Percentiles rank a stretch among this genome's conserved stretches.
Evolutionary conservation across 2,113 vertebrate genomes (phyloP).

Genomic region (Perccottus glenii): DNA sequence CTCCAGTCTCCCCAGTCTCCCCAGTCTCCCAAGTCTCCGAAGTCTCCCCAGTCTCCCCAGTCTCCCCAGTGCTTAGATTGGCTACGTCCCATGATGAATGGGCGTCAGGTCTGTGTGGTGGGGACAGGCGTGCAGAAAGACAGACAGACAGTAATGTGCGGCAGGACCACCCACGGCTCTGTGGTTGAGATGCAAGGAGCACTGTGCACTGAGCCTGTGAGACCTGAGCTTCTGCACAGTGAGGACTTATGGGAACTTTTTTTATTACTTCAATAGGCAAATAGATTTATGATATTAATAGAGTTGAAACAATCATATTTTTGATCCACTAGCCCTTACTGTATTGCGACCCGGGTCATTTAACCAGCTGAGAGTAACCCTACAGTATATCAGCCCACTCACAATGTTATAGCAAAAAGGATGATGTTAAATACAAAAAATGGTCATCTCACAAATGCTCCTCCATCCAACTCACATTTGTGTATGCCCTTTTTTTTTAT

Average conservation of each 20-base stretch:
- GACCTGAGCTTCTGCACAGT: conserved; percentile 55
- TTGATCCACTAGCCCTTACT: no score
- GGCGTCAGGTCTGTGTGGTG: conserved; percentile 51
- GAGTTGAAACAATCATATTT: no score
- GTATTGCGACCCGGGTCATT: no score
- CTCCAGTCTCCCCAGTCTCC: no score
- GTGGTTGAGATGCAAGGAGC: conserved; percentile 56
- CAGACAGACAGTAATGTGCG: conserved; percentile 44
- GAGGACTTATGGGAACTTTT: conserved; percentile 11
- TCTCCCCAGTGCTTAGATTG: conserved; percentile 48
- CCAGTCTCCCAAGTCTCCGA: no score
- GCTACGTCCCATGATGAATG: conserved; percentile 60
- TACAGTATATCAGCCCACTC: no score
- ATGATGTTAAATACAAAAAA: no score
- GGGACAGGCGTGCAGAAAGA: conserved; percentile 53
- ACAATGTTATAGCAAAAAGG: no score
- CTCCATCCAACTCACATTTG: not conserved
- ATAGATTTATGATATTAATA: no score
- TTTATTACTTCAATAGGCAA: not conserved
- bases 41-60: no score
- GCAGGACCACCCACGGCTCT: conserved; percentile 77
- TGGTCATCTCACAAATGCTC: no score
- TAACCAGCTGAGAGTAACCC: not conserved
- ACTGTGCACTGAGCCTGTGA: conserved; percentile 26
- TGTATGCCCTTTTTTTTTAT: not conserved